Evolutionary conservation across 2,888 invertebrate species (phyloP), one percentile per base, ranked within the genome.

Genomic region (Zelleria hepariella): DNA sequence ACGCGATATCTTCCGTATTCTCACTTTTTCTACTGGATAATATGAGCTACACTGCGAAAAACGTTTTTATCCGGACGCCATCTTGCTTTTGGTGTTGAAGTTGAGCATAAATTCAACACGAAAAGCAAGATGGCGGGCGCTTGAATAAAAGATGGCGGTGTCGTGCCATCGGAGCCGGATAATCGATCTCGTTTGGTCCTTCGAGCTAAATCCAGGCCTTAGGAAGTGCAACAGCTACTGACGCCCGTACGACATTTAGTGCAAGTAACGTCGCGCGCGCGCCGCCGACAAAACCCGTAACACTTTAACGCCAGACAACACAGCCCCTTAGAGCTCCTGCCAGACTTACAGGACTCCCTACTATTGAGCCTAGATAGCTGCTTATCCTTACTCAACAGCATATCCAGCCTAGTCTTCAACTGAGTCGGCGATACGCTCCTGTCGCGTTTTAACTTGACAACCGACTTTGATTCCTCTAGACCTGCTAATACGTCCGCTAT

Each of bases 351-450:
- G 3, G 83, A 83, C 61, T 85, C 85, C 59, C 80, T 72, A 68
- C 86, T 86, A 61, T 82, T 80, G 5, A 87, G 62, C 27, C 87
- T 70, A 15, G 78, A 74, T 26, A 86, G 66, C 21, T 78, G 78
- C n/a, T 21, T 74, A 23, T 72, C 74, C n/a, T 73, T 72, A 6
- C 73, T 74, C 4, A 87, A 57, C 1, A 87, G 64, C 63, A 89
- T 90, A 65, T 89, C 92, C 62, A 94, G 71, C 64, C 92, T 83
- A 67, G 82, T 90, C 72, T 92, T 93, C 10, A 94, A 77, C 66
- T 92, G 92, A 2, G 90, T 84, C 0, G 94, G 93, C 0, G 93
- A 92, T 0, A 94, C 92, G 55, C 90, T 86, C 0, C 83, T 76
- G 63, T 86, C 85, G 24, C 77, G 70, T 60, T 65, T 72, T 0